Evolutionary conservation across 2,888 invertebrate species (phyloP).

Genomic region (Cepaea hortensis): DNA sequence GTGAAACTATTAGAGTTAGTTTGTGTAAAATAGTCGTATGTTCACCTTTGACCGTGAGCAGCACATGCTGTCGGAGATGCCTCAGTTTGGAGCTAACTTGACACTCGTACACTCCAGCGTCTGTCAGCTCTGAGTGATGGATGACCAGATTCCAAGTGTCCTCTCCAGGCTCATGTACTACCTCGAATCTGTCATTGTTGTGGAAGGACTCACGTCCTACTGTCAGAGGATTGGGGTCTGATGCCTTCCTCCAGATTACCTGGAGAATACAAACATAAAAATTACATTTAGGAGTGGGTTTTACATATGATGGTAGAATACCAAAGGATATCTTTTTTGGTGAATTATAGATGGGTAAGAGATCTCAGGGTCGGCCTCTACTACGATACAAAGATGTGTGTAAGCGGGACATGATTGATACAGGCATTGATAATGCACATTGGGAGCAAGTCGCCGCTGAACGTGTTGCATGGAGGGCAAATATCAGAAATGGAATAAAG

Average conservation of each 20-base stretch:
- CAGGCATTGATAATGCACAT: too few species aligned
- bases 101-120: conserved; percentile 65
- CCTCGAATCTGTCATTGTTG: conserved; percentile 58
- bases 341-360: too few species aligned
- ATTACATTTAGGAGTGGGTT: not conserved
- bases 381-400: too few species aligned
- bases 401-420: too few species aligned
- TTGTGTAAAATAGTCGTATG: too few species aligned
- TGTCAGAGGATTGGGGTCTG: conserved; percentile 62
- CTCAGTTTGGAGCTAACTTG: conserved; percentile 63
- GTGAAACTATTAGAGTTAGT: too few species aligned
- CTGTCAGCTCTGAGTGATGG: conserved; percentile 55
- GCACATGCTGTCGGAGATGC: conserved; percentile 60
- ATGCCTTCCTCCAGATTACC: conserved; percentile 63
- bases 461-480: too few species aligned
- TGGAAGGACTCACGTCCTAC: conserved; percentile 61
- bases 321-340: too few species aligned
- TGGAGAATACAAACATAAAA: conserved; percentile 31
- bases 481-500: too few species aligned
- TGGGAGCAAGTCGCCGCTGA: too few species aligned
- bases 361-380: too few species aligned
- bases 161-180: conserved; percentile 56
- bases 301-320: too few species aligned
- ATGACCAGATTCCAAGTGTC: conserved; percentile 65
- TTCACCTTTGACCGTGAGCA: conserved; percentile 63